These are phyloP conservation scores for Prinia subflava DNA, from an alignment of 2,113 vertebrate species.

Conservation along the genomic window DNA sequence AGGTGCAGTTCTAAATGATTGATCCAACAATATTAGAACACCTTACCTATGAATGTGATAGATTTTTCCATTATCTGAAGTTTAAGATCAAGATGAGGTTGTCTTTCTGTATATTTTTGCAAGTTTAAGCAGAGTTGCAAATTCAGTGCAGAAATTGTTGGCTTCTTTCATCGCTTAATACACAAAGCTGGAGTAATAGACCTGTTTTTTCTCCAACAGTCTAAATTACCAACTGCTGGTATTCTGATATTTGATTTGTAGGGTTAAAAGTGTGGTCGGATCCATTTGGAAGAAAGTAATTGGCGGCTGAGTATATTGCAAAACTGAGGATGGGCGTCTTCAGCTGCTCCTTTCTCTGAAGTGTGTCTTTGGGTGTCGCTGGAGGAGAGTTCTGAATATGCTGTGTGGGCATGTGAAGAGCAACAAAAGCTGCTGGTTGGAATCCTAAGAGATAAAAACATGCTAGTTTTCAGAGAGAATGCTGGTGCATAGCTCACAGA, in stretches of 20 bases:
- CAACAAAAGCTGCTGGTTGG: not conserved
- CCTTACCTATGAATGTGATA: not conserved
- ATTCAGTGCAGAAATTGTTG: not conserved
- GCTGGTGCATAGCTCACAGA: not conserved
- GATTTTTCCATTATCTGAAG: not conserved
- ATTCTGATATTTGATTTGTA: conserved; percentile 58
- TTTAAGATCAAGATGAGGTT: not conserved
- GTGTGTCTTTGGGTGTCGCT: not conserved
- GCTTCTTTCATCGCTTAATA: not conserved
- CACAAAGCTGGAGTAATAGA: not conserved
- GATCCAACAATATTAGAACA: not conserved
- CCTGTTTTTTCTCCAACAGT: not conserved
- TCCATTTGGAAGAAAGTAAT: conserved; percentile 79
- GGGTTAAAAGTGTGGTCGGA: conserved; percentile 83
- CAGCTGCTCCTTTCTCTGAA: not conserved
- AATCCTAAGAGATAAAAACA: not conserved
- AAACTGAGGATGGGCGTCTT: conserved; percentile 8
- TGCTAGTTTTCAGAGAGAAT: not conserved
- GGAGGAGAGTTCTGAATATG: conserved; percentile 7
- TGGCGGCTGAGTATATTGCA: not conserved
- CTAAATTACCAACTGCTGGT: not conserved
- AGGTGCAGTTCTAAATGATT: not conserved
- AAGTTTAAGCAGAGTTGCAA: not conserved
- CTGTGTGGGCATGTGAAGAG: not conserved
- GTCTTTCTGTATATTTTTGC: not conserved